Conservation (phyloP, 2,888 invertebrate species). For the Leptinotarsa peninsularis region DNA sequence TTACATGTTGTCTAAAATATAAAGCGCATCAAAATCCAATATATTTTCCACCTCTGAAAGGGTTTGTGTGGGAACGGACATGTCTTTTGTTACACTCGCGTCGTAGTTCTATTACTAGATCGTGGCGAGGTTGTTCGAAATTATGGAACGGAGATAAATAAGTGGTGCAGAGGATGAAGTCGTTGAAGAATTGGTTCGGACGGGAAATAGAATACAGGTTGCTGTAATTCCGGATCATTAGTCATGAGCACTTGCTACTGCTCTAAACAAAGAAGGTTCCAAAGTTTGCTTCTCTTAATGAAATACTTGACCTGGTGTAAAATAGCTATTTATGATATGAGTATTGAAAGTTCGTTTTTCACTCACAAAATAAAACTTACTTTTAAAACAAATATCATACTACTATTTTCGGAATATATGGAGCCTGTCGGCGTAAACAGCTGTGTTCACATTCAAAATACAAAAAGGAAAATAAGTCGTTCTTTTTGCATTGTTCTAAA, state of each 20-base stretch:
- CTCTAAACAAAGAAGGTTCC: background rate
- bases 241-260: background rate
- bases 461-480: too few species aligned
- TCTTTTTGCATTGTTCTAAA: too few species aligned
- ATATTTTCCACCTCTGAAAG: conserved; percentile 41
- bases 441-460: too few species aligned
- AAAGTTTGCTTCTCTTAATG: too few species aligned
- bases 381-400: too few species aligned
- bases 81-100: conserved; percentile 36
- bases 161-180: conserved; percentile 4
- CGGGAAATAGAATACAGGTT: background rate
- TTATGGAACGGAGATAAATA: conserved; percentile 15
- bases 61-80: conserved; percentile 45
- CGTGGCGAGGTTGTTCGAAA: conserved; percentile 30
- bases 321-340: too few species aligned
- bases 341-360: too few species aligned
- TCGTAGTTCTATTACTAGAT: conserved; percentile 26
- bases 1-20: conserved; percentile 54
- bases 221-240: background rate
- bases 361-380: too few species aligned
- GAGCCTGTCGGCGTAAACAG: too few species aligned
- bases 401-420: too few species aligned
- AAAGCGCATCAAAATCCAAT: conserved; percentile 45
- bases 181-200: conserved; percentile 7
- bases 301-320: too few species aligned